Evolutionary conservation across 2,888 invertebrate species (phyloP), one percentile per base, ranked within the genome.

Genomic region (Diplolepis rosae): DNA sequence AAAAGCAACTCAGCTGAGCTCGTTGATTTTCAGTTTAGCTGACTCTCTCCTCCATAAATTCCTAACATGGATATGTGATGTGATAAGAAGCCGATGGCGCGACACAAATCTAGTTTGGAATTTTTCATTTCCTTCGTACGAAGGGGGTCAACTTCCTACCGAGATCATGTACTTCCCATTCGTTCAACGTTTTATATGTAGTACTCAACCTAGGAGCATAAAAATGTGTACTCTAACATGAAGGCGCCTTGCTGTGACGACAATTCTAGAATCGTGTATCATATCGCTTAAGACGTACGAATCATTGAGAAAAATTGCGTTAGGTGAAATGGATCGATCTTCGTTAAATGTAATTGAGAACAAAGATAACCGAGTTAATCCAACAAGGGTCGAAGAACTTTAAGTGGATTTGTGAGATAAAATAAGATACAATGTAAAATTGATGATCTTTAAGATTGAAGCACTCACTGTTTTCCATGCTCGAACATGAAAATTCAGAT

Each of bases 51-150:
- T 69, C 74, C 79, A 79, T 81, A 77, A 83, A 82, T 82, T 81
- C 78, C 74, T 54, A 73, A 77, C 73, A 48, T 18, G n/a, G 70
- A 56, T 73, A 81, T 79, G 76, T 74, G 73, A 73, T 52, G 74
- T 42, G 68, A 76, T 81, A 80, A 82, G 77, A 71, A 78, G 76
- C 66, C 74, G 70, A 66, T 70, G 73, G 65, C 67, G 72, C 71
- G 77, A 81, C 81, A 78, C 80, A 81, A 84, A 83, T 84, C 82
- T 81, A 78, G 83, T 80, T 79, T 74, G 83, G 82, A 84, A 85
- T 85, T 84, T 84, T 85, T 84, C 83, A 85, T 85, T 85, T 85
- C 83, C 83, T 80, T 78, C 76, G 71, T 77, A 76, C 78, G 77
- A 79, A 80, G 65, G 69, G 51, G 72, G 45, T 68, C 45, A 68